phyloP scores from a whole-genome alignment of 2,888 invertebrate genomes.

The Drosophila neotestacea region DNA sequence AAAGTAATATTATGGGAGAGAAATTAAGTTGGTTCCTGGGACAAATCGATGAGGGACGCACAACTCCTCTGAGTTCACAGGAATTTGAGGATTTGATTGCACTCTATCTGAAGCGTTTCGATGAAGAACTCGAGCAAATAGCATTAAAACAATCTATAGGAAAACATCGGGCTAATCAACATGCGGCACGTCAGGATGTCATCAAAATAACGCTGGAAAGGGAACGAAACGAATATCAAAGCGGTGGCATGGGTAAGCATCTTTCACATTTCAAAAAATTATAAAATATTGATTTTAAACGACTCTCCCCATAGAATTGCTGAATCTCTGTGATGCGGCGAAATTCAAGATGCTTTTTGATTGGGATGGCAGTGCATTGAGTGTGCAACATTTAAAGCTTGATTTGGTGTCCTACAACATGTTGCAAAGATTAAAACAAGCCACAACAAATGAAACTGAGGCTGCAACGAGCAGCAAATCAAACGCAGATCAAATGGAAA shows the following conservation, averaged over 20 bases:
- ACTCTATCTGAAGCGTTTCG: constrained; percentile 88
- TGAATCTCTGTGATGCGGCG: constrained; percentile 81
- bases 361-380: constrained; percentile 85
- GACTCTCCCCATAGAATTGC: constrained; percentile 63
- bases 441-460: constrained; percentile 50
- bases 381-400: constrained; percentile 84
- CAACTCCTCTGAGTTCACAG: constrained; percentile 87
- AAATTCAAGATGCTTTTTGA: constrained; percentile 81
- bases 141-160: constrained; percentile 91
- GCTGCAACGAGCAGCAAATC: constrained; percentile 7
- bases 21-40: constrained; percentile 92
- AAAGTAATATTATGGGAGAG: constrained; percentile 91
- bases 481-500: constrained; percentile 56
- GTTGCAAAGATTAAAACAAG: constrained; percentile 74
- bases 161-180: constrained; percentile 89
- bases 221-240: constrained; percentile 91
- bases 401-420: constrained; percentile 82
- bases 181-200: constrained; percentile 92
- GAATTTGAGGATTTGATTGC: constrained; percentile 86
- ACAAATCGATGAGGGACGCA: constrained; percentile 86
- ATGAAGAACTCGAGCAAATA: constrained; percentile 92
- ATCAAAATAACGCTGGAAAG: constrained; percentile 91
- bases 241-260: constrained; percentile 90
- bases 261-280: too few relatives aligned
- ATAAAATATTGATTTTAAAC: too few relatives aligned